phyloP scores from a whole-genome alignment of 2,797 vertebrate genomes.

The Phrynocephalus vlangalii region DNA sequence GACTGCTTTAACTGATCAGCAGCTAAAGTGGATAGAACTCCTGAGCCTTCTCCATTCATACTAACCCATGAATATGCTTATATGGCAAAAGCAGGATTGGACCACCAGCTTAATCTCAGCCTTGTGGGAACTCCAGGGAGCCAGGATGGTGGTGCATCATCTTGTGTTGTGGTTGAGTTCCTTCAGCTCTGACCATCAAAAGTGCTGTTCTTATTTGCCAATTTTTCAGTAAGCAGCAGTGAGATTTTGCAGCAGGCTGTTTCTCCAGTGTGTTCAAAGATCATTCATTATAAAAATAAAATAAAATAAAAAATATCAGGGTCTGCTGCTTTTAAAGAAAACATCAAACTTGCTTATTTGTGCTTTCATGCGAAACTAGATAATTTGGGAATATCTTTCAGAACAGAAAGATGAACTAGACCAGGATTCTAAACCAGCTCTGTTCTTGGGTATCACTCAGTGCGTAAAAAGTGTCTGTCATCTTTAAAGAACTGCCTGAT shows the following conservation, averaged over 20 bases:
- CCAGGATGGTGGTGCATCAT: not conserved
- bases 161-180: not conserved
- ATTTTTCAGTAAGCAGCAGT: not conserved
- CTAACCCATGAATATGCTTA: not conserved
- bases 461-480: conserved; percentile 31
- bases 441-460: not conserved
- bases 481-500: conserved; percentile 23
- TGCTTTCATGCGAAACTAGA: conserved; percentile 25
- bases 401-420: conserved; percentile 31
- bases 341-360: not conserved
- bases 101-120: too few species aligned
- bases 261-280: conserved; percentile 4
- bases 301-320: not conserved
- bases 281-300: not conserved
- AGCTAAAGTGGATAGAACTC: not conserved
- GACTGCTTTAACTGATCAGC: too few species aligned
- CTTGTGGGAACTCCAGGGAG: not conserved
- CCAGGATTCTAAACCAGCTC: conserved; percentile 34
- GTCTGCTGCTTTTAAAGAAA: conserved; percentile 3
- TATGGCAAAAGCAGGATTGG: too few species aligned
- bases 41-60: not conserved
- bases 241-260: not conserved
- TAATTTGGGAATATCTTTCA: conserved; percentile 25
- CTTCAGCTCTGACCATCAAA: not conserved
- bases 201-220: not conserved